Percentiles rank a stretch among this genome's conserved stretches.
These are phyloP conservation scores for Perognathus longimembris DNA, from an alignment of 2,113 vertebrate genomes.

Conservation along the genomic window DNA sequence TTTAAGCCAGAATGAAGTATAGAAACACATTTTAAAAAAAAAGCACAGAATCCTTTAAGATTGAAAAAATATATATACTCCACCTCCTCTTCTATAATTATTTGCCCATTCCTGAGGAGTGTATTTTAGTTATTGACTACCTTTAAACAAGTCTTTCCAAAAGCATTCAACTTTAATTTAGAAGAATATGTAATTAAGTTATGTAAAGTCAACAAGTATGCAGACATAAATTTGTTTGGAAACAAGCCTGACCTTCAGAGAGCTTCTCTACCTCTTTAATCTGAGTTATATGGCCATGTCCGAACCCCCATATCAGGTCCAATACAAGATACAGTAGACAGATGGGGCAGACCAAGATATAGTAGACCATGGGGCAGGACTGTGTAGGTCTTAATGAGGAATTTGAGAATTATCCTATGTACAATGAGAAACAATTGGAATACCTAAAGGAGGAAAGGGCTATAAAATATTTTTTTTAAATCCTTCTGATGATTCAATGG, in stretches of 20 bases:
- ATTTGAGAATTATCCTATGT: neutral
- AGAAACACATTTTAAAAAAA: neutral
- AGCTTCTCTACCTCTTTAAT: neutral
- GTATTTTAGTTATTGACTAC: slow-evolving; percentile 1
- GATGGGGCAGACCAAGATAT: neutral
- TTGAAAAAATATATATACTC: neutral
- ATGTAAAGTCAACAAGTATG: neutral
- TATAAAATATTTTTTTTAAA: no score
- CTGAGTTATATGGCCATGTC: neutral
- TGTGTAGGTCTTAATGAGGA: neutral
- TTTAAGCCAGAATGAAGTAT: slow-evolving; percentile 8
- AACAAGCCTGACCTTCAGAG: neutral
- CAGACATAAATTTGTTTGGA: slow-evolving; percentile 5
- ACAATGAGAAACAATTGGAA: neutral
- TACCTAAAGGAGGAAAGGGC: neutral
- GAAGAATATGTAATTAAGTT: slow-evolving; percentile 17
- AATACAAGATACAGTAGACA: neutral
- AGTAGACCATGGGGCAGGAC: no score
- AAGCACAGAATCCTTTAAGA: neutral
- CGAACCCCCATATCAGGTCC: neutral
- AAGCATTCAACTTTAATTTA: slow-evolving; percentile 21
- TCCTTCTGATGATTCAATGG: neutral
- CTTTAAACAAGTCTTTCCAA: slow-evolving; percentile 34
- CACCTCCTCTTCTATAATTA: neutral
- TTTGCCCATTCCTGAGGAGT: neutral